phyloP scores from a whole-genome alignment of 2,113 vertebrate species.

The Neolamprologus kungweensis region DNA sequence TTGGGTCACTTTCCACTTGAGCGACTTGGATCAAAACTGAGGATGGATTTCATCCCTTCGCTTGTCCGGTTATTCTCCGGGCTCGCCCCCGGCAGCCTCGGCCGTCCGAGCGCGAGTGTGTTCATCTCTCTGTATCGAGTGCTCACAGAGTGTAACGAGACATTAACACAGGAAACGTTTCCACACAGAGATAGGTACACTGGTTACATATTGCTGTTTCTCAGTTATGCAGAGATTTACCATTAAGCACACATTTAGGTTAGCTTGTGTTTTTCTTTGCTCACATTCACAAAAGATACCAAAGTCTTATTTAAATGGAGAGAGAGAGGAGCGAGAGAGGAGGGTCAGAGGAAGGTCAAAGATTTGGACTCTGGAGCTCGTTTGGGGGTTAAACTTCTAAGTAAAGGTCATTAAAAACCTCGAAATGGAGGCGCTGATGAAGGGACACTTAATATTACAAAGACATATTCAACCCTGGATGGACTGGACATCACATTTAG shows the following conservation, averaged over 20 bases:
- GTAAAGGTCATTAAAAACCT: background rate
- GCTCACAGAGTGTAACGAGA: slow-evolving; percentile 21
- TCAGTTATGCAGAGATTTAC: slow-evolving; percentile 26
- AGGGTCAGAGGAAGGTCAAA: background rate
- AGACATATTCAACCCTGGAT: background rate
- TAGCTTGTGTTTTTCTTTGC: background rate
- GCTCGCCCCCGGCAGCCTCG: background rate
- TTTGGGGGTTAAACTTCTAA: background rate
- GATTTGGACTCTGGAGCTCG: background rate
- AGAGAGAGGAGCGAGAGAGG: background rate
- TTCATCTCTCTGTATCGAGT: slow-evolving; percentile 6
- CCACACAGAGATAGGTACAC: slow-evolving; percentile 42
- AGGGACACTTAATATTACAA: background rate
- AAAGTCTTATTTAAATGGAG: slow-evolving; percentile 1
- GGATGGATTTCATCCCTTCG: background rate
- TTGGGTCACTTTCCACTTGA: background rate
- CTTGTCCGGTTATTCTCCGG: accelerated
- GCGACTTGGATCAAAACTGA: background rate
- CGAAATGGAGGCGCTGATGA: background rate
- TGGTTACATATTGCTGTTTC: slow-evolving; percentile 52
- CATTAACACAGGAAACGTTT: slow-evolving; percentile 24
- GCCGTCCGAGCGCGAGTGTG: background rate
- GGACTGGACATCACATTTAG: background rate
- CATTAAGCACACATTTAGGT: slow-evolving; percentile 34
- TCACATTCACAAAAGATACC: slow-evolving; percentile 40